Evolutionary conservation across 2,113 vertebrate species (phyloP).

Genomic region (Thinocorus orbignyianus): DNA sequence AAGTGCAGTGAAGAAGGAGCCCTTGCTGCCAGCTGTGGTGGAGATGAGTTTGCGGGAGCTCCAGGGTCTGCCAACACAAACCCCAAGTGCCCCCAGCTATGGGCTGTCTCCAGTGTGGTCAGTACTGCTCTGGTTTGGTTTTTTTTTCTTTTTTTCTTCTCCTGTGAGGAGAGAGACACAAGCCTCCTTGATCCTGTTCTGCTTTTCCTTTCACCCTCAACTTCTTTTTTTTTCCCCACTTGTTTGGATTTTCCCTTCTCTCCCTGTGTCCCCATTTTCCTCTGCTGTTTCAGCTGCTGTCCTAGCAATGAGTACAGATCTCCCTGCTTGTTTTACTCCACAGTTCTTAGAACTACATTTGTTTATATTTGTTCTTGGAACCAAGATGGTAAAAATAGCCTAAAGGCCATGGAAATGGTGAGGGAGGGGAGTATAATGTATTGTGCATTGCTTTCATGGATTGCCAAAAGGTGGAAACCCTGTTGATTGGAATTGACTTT

Average conservation of each 20-base stretch:
- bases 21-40: background rate
- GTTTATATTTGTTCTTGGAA: conserved; percentile 46
- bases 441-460: conserved; percentile 13
- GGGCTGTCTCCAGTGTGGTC: no score
- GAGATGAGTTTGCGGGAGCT: background rate
- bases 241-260: background rate
- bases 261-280: background rate
- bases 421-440: background rate
- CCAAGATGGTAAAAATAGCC: conserved; percentile 24
- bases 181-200: background rate
- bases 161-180: background rate
- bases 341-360: conserved; percentile 3
- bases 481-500: conserved; percentile 30
- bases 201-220: background rate
- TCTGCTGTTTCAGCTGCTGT: conserved; percentile 34
- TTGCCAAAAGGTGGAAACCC: conserved; percentile 47
- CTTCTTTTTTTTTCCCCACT: fast-evolving
- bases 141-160: background rate
- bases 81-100: fast-evolving
- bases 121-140: background rate
- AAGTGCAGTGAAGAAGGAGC: fast-evolving
- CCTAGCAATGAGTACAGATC: background rate
- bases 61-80: background rate
- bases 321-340: background rate
- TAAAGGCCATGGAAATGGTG: conserved; percentile 18